These are phyloP conservation scores for Xenops minutus DNA, from an alignment of 2,797 vertebrate species.

Conservation along the genomic window DNA sequence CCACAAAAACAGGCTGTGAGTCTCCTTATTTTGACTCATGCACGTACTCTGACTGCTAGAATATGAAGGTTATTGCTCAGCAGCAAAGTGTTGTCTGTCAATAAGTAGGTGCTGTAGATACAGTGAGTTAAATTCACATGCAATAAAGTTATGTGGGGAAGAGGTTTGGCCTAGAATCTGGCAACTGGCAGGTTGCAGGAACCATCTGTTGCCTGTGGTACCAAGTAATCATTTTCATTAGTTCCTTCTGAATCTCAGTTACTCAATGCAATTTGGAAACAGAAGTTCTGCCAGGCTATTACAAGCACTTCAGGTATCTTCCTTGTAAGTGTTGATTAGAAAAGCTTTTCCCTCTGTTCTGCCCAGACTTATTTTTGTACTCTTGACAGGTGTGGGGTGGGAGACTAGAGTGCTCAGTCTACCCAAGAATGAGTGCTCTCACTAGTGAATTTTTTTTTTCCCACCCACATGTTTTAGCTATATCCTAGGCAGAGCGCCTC, in stretches of 20 bases:
- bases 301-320: conserved; percentile 12
- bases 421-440: not conserved
- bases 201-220: conserved; percentile 36
- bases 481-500: not conserved
- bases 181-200: conserved; percentile 45
- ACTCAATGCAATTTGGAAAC: conserved; percentile 11
- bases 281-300: conserved; percentile 51
- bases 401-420: conserved; percentile 21
- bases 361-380: conserved; percentile 18
- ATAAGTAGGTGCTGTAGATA: not conserved
- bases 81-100: not conserved
- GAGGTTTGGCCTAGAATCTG: conserved; percentile 33
- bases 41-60: not conserved
- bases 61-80: not conserved
- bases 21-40: not conserved
- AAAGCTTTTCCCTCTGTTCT: not conserved
- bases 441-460: not conserved
- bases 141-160: not conserved
- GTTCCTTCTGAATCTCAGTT: conserved; percentile 34
- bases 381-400: conserved; percentile 21
- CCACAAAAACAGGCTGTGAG: not conserved
- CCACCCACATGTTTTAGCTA: not conserved
- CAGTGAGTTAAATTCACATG: conserved; percentile 26
- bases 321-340: conserved; percentile 9
- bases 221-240: conserved; percentile 38